A percentile compares a stretch with the other conserved stretches of the same genome.
Conservation (phyloP, 2,797 vertebrate species). For the Luscinia megarhynchos region DNA sequence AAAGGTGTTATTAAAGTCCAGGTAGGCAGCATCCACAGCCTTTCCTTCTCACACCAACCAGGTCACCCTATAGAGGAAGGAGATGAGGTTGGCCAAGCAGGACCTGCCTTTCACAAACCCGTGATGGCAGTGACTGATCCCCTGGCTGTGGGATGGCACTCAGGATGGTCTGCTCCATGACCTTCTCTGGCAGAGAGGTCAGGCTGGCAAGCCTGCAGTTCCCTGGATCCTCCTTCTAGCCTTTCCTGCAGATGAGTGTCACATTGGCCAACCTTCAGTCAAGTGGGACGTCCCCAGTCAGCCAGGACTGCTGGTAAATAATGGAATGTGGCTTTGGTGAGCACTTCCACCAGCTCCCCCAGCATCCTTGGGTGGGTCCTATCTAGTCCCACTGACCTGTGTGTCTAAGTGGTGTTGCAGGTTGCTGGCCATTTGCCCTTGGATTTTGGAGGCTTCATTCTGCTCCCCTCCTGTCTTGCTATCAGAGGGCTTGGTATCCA, state of each 20-base stretch:
- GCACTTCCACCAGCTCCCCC: background rate
- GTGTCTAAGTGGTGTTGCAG: background rate
- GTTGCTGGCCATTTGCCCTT: background rate
- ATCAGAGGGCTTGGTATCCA: background rate
- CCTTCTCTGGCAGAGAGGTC: background rate
- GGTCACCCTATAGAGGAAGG: background rate
- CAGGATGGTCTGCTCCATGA: background rate
- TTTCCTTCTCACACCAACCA: background rate
- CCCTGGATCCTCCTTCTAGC: background rate
- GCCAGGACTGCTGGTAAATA: background rate
- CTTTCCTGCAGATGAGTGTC: background rate
- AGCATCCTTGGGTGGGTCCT: background rate
- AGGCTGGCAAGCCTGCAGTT: background rate
- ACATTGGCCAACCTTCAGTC: background rate
- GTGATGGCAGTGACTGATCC: no score
- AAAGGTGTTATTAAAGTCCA: background rate
- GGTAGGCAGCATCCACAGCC: no score
- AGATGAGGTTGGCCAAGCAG: background rate
- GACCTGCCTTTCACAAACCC: background rate
- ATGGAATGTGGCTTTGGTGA: background rate
- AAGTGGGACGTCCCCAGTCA: background rate
- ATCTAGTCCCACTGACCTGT: background rate
- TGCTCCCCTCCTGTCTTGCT: background rate
- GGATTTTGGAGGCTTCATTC: background rate
- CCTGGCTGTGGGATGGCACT: background rate